Evolutionary conservation across 2,797 vertebrate genomes (phyloP), one percentile per base, ranked within the genome.

Genomic region (Sardinella longiceps): DNA sequence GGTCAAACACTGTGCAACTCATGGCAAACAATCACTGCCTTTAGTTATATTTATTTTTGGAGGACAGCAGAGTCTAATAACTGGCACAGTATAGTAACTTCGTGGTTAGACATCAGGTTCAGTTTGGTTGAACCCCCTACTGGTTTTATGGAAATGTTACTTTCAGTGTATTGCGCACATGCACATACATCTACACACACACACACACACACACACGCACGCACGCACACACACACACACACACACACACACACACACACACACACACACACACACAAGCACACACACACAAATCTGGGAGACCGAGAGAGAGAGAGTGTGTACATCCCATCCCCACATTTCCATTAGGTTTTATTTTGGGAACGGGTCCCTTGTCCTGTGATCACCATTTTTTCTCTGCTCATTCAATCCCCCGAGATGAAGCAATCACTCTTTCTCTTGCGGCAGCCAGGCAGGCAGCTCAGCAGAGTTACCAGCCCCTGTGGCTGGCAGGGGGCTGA

Each of bases 351-450:
- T 58, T 10, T 85, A 83, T 90, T 92, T 85, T 88, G 87, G 85
- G 87, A 91, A 91, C 66, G 46, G 58, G 74, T 70, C n/a, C 53
- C 63, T 77, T 89, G 70, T 89, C 83, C 91, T 87, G 85, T 92
- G 15, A 14, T 86, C 88, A 89, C 83, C 70, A 91, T 91, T 86
- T 85, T 60, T 83, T 82, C 85, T 91, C 85, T 70, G 80, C 82
- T 85, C 86, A 84, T 82, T 86, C 86, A 89, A 84, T 90, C 88
- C 86, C 83, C 88, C 87, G 50, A 86, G 77, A 84, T 60, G 18
- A 84, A 87, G 87, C 82, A 25, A 87, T 92, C 88, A 86, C 82
- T 85, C 82, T 84, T 80, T 85, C 83, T 84, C 82, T 63, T 85
- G 84, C 85, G 83, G 86, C 23, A 15, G 50, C 88, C 85, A 83